Percentiles rank a stretch among this genome's conserved stretches.
Conservation (phyloP, 2,888 invertebrate species). For the Lasioglossum pauxillum region DNA sequence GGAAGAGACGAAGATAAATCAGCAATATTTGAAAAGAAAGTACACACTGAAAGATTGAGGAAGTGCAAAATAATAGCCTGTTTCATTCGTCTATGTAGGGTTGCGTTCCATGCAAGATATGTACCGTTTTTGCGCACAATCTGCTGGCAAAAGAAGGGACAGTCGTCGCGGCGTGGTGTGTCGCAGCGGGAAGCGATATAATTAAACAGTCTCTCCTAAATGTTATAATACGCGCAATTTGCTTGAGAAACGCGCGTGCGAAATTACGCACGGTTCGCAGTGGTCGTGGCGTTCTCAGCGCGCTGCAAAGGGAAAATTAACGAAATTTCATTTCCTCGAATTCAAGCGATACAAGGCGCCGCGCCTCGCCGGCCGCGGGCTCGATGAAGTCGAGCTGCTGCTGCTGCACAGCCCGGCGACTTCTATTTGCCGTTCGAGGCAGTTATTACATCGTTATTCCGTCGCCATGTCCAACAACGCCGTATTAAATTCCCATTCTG, state of each 20-base stretch:
- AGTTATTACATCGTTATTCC: conserved; percentile 73
- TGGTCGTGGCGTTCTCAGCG: conserved; percentile 16
- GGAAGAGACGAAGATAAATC: not conserved
- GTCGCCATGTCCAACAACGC: conserved; percentile 45
- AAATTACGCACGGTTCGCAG: conserved; percentile 55
- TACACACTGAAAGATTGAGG: not conserved
- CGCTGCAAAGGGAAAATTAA: conserved; percentile 60
- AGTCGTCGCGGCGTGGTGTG: not conserved
- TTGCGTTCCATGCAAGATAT: not conserved
- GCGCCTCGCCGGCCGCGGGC: conserved; percentile 11
- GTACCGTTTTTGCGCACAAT: not conserved
- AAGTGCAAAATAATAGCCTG: not conserved
- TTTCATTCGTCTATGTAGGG: not conserved
- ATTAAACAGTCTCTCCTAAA: conserved; percentile 65
- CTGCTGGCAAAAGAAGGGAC: conserved; percentile 37
- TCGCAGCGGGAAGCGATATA: conserved; percentile 45
- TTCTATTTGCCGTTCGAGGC: conserved; percentile 68
- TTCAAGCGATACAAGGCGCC: conserved; percentile 51
- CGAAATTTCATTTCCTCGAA: conserved; percentile 70
- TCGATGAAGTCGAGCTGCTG: conserved; percentile 39
- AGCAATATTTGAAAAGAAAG: not conserved
- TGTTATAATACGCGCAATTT: conserved; percentile 69
- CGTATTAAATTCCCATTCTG: conserved; percentile 73
- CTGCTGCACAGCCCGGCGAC: conserved; percentile 37
- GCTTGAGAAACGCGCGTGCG: conserved; percentile 65